Percentiles rank a stretch among this genome's conserved stretches.
These are phyloP conservation scores for Tadarida brasiliensis DNA, from an alignment of 2,797 vertebrate species.

Conservation along the genomic window DNA sequence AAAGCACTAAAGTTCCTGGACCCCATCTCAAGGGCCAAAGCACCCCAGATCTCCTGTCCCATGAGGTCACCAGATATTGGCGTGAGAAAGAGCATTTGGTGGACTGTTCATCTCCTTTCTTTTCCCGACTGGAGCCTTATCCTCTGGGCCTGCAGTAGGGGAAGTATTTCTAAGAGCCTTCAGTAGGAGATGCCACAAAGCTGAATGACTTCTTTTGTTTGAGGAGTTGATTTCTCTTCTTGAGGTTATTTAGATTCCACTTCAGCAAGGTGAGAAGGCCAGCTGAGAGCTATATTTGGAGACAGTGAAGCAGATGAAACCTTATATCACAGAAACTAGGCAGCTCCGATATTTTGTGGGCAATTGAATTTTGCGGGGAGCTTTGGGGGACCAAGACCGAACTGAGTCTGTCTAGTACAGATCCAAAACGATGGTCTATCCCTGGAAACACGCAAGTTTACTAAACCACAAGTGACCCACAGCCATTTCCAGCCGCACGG, in stretches of 20 bases:
- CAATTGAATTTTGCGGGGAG: constrained; percentile 46
- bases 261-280: constrained; percentile 79
- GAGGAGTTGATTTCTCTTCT: not conserved
- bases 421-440: constrained; percentile 42
- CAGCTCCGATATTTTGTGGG: constrained; percentile 35
- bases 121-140: not conserved
- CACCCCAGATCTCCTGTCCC: not conserved
- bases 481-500: not conserved
- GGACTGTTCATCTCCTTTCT: not conserved
- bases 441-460: constrained; percentile 34
- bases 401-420: not conserved
- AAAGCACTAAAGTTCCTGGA: not conserved
- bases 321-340: constrained; percentile 28
- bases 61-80: not conserved
- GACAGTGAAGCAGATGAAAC: constrained; percentile 59
- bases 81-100: not conserved
- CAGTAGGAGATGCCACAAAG: not conserved
- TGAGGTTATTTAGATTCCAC: constrained; percentile 52
- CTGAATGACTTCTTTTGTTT: constrained; percentile 48
- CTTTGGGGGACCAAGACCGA: constrained; percentile 31
- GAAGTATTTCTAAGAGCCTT: constrained; percentile 8
- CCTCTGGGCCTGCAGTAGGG: not conserved
- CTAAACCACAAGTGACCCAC: constrained; percentile 54
- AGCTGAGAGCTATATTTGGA: constrained; percentile 68
- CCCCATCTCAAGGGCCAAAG: not conserved